Conservation (phyloP, 2,888 invertebrate species). For the Hypercompe scribonia region DNA sequence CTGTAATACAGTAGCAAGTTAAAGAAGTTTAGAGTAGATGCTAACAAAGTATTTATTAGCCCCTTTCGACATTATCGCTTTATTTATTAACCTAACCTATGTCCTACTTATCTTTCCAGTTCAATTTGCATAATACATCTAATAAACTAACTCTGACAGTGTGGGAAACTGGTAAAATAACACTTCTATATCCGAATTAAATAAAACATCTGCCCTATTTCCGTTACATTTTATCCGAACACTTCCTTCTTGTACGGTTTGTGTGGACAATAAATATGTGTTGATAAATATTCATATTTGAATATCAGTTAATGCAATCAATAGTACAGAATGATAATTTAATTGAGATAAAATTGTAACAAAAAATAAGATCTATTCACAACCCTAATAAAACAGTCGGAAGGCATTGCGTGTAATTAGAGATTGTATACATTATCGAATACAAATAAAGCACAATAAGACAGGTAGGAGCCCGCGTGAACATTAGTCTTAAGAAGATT, state of each 20-base stretch:
- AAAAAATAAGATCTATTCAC: conserved; percentile 38
- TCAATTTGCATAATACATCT: conserved; percentile 48
- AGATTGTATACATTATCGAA: conserved; percentile 85
- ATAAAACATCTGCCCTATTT: neutral
- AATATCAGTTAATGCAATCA: neutral
- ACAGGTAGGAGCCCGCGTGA: conserved; percentile 73
- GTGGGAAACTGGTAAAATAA: conserved; percentile 44
- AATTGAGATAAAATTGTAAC: conserved; percentile 13
- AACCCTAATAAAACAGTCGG: conserved; percentile 72
- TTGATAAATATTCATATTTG: neutral
- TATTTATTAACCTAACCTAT: conserved; percentile 50
- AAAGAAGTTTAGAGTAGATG: conserved; percentile 7
- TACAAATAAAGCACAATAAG: conserved; percentile 85
- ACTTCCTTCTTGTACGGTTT: conserved; percentile 8
- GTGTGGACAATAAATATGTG: neutral
- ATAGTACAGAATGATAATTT: neutral
- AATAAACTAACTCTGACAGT: conserved; percentile 26
- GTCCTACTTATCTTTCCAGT: conserved; percentile 36
- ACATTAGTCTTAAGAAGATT: conserved; percentile 80
- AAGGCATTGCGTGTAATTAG: conserved; percentile 86
- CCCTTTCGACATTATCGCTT: conserved; percentile 34
- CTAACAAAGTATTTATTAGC: conserved; percentile 39
- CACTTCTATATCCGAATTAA: conserved; percentile 31
- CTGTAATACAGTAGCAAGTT: neutral
- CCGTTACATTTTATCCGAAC: conserved; percentile 11